These are phyloP conservation scores for Dipodomys ordii DNA, from an alignment of 2,113 vertebrate species.

Conservation along the genomic window DNA sequence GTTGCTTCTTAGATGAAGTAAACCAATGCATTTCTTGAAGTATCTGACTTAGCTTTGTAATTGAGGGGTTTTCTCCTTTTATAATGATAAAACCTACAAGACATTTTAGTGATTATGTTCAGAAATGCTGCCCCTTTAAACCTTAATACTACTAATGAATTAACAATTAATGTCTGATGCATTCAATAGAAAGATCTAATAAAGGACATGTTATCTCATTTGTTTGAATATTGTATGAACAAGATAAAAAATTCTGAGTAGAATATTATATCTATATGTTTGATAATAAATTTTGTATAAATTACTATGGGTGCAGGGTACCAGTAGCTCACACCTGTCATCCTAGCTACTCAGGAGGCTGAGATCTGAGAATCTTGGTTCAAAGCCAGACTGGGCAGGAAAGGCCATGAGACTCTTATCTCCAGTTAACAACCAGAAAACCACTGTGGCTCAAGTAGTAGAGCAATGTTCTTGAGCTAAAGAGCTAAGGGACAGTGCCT, in stretches of 20 bases:
- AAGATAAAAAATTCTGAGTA: not conserved
- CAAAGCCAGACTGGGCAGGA: no score
- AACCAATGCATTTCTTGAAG: not conserved
- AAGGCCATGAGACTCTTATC: no score
- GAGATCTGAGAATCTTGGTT: no score
- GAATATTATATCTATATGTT: not conserved
- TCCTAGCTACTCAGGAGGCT: no score
- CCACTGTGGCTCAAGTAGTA: no score
- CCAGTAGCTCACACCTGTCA: no score
- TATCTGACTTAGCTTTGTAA: not conserved
- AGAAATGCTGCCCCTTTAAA: no score
- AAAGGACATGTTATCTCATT: not conserved
- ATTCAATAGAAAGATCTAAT: not conserved
- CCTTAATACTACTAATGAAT: no score
- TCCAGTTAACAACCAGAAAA: no score
- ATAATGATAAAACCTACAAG: constrained; percentile 14
- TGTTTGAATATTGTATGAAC: not conserved
- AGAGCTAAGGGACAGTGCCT: no score
- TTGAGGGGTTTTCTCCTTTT: not conserved
- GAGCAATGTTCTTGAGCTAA: no score
- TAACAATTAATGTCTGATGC: not conserved
- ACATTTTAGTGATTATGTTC: not conserved
- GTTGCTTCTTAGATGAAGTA: not conserved
- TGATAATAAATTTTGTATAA: not conserved
- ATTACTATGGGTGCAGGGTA: not conserved